A percentile compares a stretch with the other conserved stretches of the same genome.
These are phyloP conservation scores for Stramonita haemastoma DNA, from an alignment of 2,888 invertebrate species.

Conservation along the genomic window DNA sequence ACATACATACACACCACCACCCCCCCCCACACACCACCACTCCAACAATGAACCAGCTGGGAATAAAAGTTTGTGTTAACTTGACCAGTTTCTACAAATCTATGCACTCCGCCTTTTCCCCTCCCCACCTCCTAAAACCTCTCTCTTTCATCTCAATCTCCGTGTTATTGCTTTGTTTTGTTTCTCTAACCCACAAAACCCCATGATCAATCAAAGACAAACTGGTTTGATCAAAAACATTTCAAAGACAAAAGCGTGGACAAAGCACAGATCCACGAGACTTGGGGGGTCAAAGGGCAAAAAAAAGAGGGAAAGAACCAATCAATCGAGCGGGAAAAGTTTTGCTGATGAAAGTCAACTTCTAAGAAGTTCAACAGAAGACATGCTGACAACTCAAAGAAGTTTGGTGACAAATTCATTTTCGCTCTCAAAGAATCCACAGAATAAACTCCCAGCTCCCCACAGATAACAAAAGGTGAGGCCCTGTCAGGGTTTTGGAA, in stretches of 20 bases:
- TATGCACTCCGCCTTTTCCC: neutral
- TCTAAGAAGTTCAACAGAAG: neutral
- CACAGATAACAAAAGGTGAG: slow-evolving; percentile 18
- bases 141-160: neutral
- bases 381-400: slow-evolving; percentile 25
- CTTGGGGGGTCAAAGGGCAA: neutral
- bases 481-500: slow-evolving; percentile 15
- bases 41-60: no score
- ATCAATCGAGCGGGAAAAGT: slow-evolving; percentile 1
- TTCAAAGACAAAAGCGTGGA: neutral
- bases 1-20: neutral
- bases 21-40: neutral
- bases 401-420: slow-evolving; percentile 31
- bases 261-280: neutral
- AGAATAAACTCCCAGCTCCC: neutral
- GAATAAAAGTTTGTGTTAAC: no score
- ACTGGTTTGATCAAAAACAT: slow-evolving; percentile 3
- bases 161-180: neutral
- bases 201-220: neutral
- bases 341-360: neutral
- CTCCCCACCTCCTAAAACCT: neutral
- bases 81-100: no score
- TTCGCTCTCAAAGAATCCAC: slow-evolving; percentile 13
- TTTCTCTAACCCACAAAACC: neutral
- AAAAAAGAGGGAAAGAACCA: neutral